These are phyloP conservation scores for Thaumatotibia leucotreta DNA, from an alignment of 1,140 invertebrate genomes.

Conservation along the genomic window DNA sequence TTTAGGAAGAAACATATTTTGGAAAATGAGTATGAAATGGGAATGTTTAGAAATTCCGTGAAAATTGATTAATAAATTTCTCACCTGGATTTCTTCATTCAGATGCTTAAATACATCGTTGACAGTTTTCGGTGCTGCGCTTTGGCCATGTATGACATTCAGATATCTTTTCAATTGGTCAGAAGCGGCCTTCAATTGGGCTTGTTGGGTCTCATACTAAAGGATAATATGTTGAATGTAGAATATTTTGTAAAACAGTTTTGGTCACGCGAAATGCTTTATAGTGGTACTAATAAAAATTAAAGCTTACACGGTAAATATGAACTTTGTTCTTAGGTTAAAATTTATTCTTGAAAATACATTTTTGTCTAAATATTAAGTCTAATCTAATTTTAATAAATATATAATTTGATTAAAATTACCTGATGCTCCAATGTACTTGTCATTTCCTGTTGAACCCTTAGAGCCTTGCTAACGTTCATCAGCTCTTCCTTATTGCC, in stretches of 20 bases:
- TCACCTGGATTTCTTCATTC: slow-evolving; percentile 85
- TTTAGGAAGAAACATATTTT: too few relatives aligned
- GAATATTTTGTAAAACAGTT: not conserved
- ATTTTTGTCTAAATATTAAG: too few relatives aligned
- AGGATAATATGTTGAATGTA: slow-evolving; percentile 21
- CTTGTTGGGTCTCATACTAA: slow-evolving; percentile 66
- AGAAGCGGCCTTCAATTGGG: slow-evolving; percentile 60
- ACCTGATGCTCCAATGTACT: slow-evolving; percentile 82
- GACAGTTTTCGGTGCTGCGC: slow-evolving; percentile 71
- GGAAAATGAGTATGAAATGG: too few relatives aligned
- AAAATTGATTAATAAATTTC: not conserved
- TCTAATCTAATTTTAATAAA: too few relatives aligned
- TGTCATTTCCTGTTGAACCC: slow-evolving; percentile 85
- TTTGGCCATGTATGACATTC: slow-evolving; percentile 71
- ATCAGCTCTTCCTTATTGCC: slow-evolving; percentile 69
- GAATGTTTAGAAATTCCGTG: too few relatives aligned
- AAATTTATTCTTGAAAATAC: too few relatives aligned
- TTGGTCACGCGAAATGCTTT: too few relatives aligned
- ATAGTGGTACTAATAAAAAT: too few relatives aligned
- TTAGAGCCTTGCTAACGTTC: slow-evolving; percentile 75
- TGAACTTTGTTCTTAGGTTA: too few relatives aligned
- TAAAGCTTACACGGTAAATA: too few relatives aligned
- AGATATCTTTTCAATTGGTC: slow-evolving; percentile 71
- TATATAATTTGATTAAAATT: too few relatives aligned
- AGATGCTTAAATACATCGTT: slow-evolving; percentile 81